These are phyloP conservation scores for Scopus umbretta DNA, from an alignment of 2,113 vertebrate genomes.

Conservation along the genomic window DNA sequence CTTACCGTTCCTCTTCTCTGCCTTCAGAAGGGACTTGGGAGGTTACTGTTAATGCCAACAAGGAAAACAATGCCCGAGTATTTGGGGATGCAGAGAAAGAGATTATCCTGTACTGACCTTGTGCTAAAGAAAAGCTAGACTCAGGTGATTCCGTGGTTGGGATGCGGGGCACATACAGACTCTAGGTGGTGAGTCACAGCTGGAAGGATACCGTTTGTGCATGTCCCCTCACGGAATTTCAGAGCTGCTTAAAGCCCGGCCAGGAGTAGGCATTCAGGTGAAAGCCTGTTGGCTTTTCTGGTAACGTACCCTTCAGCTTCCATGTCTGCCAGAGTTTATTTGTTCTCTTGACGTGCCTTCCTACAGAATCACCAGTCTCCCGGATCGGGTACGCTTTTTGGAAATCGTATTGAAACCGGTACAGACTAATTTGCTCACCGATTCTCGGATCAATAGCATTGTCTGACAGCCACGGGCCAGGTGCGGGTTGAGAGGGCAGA, in stretches of 20 bases:
- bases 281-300: background rate
- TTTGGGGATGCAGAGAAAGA: background rate
- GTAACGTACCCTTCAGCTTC: background rate
- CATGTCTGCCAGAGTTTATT: background rate
- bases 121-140: background rate
- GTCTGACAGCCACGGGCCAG: background rate
- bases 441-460: background rate
- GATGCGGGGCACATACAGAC: background rate
- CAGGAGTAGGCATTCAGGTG: background rate
- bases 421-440: accelerated
- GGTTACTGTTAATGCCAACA: background rate
- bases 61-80: background rate
- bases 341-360: background rate
- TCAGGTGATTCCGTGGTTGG: background rate
- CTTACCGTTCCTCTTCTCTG: background rate
- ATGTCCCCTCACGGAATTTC: accelerated
- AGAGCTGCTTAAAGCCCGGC: background rate
- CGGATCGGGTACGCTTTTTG: accelerated
- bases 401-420: background rate
- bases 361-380: background rate
- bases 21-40: background rate
- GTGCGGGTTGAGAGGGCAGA: background rate
- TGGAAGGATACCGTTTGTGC: background rate
- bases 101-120: background rate
- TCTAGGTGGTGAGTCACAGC: background rate